Evolutionary conservation across 2,888 invertebrate species (phyloP), one percentile per base, ranked within the genome.

Genomic region (Automeris io): DNA sequence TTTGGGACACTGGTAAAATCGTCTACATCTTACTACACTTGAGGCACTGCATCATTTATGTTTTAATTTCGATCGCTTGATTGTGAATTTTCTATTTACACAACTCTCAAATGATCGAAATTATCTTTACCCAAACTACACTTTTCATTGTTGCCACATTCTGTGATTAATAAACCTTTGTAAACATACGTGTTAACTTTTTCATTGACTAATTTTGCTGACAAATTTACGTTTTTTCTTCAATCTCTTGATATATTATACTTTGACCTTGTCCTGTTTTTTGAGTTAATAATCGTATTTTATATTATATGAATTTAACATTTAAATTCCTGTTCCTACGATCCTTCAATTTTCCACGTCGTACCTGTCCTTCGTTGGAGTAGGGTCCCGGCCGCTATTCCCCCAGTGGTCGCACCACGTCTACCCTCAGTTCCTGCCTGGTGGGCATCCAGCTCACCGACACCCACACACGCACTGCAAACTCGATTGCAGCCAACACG

Each of bases 361-460:
- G 19, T 8, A 5, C 3, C 8, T 12, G 21, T 5, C 1, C 11
- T 11, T 37, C n/a, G 21, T 5, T n/a, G 23, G 11, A 2, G 7
- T 53, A 64, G 85, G 92, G 77, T 90, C 92, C 69, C 91, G 95
- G 74, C 95, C 95, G 64, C 90, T 95, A 78, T 96, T 96, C 87
- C 95, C 95, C 60, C 95, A 96, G 89, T 96, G 96, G 95, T 95
- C 95, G 63, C 95, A 95, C 88, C 95, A 95, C 89, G 95, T 96
- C 71, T 95, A 95, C 87, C 95, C 96, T 63, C 95, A 96, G 90
- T 96, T 95, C 90, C 91, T 96, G 81, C 95, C 95, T 70, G 95
- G 94, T 79, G 93, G 94, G 82, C 95, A 95, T 88, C 94, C 94
- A 63, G 87, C 88, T 70, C 70, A 72, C 61, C 67, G 69, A 54